Evolutionary conservation across 2,888 invertebrate species (phyloP), one percentile per base, ranked within the genome.

Genomic region (Nysson spinosus): DNA sequence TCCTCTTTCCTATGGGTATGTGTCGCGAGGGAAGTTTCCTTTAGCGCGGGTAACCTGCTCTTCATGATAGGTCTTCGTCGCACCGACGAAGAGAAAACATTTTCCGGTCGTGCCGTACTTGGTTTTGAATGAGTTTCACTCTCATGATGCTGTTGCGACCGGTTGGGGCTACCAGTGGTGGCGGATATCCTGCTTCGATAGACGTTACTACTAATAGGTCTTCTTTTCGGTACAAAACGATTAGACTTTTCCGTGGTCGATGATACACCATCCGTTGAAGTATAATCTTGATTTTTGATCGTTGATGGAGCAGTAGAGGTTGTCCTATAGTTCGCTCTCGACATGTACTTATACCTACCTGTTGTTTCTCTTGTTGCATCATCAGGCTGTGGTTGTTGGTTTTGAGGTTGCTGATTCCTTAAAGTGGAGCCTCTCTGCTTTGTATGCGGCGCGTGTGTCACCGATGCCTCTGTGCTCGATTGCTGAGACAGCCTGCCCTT

Each of bases 261-360:
- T 1, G 67, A 43, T 1, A 1, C 4, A 4, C 0, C 19, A 0
- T 66, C 73, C 1, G 67, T 64, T 1, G 32, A 4, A 0, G 6
- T 30, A 11, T 16, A 44, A 2, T 69, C 62, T 0, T 52, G 61
- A 4, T 76, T 70, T 9, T 46, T 69, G 0, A 32, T 2, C 4
- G 58, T 14, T 11, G 79, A 32, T 0, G 83, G 71, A 17, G 16
- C 42, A 4, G 82, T 68, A 2, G 83, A 73, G 0, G 81, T 70
- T 2, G 80, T 79, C 30, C 82, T 77, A 54, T 84, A 82, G 16
- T 51, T 77, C 1, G 77, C 55, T 40, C 85, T 77, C 2, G 84
- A 81, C 63, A 81, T 78, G 56, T 85, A 83, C 46, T 85, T 85
- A 69, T 85, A 85, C 14, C 82, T 79, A 2, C 81, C 81, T 0